phyloP scores from a whole-genome alignment of 1,140 invertebrate species.

The Bombus superbus region DNA sequence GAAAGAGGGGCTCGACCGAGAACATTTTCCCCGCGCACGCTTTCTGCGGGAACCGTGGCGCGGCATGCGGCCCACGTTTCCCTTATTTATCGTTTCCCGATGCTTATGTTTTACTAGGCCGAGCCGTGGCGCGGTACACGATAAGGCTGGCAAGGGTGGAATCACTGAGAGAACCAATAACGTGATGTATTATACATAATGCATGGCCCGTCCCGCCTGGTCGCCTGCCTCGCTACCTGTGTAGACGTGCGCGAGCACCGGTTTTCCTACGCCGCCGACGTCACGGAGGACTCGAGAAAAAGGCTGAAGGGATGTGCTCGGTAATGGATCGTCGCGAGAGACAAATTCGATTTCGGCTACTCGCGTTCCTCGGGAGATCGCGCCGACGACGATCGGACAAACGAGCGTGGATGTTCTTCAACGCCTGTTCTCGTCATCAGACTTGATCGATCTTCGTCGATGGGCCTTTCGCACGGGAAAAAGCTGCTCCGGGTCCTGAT shows the following conservation, averaged over 20 bases:
- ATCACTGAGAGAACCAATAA: slow-evolving; percentile 83
- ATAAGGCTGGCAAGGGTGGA: slow-evolving; percentile 81
- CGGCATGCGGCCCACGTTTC: slow-evolving; percentile 81
- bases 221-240: slow-evolving; percentile 66
- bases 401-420: slow-evolving; percentile 18
- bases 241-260: slow-evolving; percentile 63
- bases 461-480: not conserved
- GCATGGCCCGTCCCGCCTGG: slow-evolving; percentile 76
- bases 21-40: slow-evolving; percentile 43
- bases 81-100: slow-evolving; percentile 83
- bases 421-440: slow-evolving; percentile 22
- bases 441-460: slow-evolving; percentile 21
- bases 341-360: slow-evolving; percentile 71
- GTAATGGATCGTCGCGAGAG: slow-evolving; percentile 73
- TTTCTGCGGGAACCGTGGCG: slow-evolving; percentile 58
- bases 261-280: slow-evolving; percentile 23
- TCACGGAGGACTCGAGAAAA: slow-evolving; percentile 41
- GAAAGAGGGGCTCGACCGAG: not conserved
- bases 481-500: not conserved
- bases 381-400: slow-evolving; percentile 19
- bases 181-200: slow-evolving; percentile 84
- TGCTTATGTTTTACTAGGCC: slow-evolving; percentile 83
- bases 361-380: slow-evolving; percentile 3
- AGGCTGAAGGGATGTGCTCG: slow-evolving; percentile 52
- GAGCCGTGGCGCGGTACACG: slow-evolving; percentile 74